Conservation (phyloP, 2,113 vertebrate genomes). For the Leptobrachium leishanense region DNA sequence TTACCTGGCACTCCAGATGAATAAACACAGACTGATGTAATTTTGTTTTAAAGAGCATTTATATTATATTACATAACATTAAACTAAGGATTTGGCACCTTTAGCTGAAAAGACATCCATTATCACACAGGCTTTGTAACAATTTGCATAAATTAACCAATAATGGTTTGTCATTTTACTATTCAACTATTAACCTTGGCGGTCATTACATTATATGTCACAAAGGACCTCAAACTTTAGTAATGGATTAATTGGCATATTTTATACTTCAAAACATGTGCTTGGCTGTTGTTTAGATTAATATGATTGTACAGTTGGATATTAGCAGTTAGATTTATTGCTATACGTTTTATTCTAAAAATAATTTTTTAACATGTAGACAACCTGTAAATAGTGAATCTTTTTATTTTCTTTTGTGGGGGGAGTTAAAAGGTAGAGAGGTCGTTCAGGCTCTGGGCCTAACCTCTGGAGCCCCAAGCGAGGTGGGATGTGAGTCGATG, state of each 20-base stretch:
- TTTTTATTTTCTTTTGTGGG: too few relatives aligned
- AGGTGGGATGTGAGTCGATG: too few relatives aligned
- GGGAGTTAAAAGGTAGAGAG: too few relatives aligned
- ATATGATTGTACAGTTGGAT: neutral
- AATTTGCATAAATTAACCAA: constrained; percentile 46
- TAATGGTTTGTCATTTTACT: constrained; percentile 45
- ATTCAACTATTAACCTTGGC: constrained; percentile 41
- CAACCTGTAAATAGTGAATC: too few relatives aligned
- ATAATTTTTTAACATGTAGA: neutral
- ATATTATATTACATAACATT: constrained; percentile 30
- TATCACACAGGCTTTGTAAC: constrained; percentile 29
- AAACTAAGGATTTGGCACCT: constrained; percentile 14
- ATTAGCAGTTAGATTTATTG: neutral
- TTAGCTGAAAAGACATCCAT: constrained; percentile 25
- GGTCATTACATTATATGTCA: constrained; percentile 31
- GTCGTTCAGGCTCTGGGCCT: too few relatives aligned
- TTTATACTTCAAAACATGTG: neutral
- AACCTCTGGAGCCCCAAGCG: too few relatives aligned
- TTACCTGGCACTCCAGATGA: constrained; percentile 40
- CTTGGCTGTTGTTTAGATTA: constrained; percentile 5
- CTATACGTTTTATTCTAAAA: neutral
- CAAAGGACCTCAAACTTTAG: constrained; percentile 32
- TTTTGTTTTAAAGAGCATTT: constrained; percentile 43
- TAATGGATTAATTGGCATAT: neutral
- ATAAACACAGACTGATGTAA: constrained; percentile 45